Evolutionary conservation across 2,888 invertebrate species (phyloP).

Genomic region (Nephrotoma appendiculata): DNA sequence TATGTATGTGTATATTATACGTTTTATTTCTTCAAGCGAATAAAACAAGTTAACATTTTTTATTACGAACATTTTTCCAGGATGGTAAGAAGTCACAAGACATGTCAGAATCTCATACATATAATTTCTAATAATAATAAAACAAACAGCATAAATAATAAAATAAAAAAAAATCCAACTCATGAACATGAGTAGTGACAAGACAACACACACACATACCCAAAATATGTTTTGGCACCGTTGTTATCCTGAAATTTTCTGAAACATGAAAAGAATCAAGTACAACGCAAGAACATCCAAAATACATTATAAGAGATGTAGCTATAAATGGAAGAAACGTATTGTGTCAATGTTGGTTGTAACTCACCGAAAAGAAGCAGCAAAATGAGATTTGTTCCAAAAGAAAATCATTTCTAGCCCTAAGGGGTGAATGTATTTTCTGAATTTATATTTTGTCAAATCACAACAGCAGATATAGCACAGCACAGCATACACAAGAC

Average conservation of each 20-base stretch:
- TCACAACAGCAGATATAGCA: not conserved
- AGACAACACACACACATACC: not conserved
- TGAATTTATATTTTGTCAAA: not conserved
- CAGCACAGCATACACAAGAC: not conserved
- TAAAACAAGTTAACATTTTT: not conserved
- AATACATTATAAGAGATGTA: not conserved
- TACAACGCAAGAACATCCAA: not conserved
- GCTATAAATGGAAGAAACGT: not conserved
- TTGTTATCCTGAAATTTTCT: not conserved
- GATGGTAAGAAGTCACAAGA: not conserved
- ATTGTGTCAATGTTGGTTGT: not conserved
- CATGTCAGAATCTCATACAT: not conserved
- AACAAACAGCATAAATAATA: not conserved
- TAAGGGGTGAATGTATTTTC: not conserved
- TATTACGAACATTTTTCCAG: not conserved
- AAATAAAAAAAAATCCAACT: not conserved
- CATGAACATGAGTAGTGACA: not conserved
- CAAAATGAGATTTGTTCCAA: not conserved
- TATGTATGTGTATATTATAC: not conserved
- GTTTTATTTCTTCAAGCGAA: not conserved
- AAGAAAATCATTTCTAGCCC: not conserved
- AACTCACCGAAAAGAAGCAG: not conserved
- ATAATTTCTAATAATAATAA: not conserved
- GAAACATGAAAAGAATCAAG: not conserved
- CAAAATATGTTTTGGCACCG: not conserved